A percentile compares a stretch with the other conserved stretches of the same genome.
phyloP scores from a whole-genome alignment of 2,797 vertebrate genomes.

The Molossus molossus region DNA sequence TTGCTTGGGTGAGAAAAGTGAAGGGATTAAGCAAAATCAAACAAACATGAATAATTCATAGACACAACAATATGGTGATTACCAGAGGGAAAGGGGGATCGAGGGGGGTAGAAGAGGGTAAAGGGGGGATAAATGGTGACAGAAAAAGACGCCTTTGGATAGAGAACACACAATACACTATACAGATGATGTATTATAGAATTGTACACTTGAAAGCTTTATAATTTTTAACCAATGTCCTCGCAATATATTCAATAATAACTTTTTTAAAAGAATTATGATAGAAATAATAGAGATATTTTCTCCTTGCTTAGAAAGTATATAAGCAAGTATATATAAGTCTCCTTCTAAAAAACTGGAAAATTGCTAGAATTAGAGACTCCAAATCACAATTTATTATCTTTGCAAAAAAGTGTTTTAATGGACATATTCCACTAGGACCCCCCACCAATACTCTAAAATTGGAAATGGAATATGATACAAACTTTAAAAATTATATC shows the following conservation, averaged over 20 bases:
- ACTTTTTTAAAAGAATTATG: conserved; percentile 20
- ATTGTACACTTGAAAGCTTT: background rate
- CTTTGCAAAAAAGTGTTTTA: conserved; percentile 4
- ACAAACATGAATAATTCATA: too few relatives aligned
- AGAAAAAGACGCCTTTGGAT: background rate
- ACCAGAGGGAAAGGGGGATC: background rate
- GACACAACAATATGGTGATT: background rate
- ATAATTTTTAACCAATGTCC: background rate
- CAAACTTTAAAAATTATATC: conserved; percentile 20
- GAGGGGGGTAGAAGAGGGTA: background rate
- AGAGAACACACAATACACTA: too few relatives aligned
- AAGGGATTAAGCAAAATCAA: too few relatives aligned
- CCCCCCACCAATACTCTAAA: background rate
- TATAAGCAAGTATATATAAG: conserved; percentile 33
- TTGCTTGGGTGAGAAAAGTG: too few relatives aligned
- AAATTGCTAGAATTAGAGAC: conserved; percentile 37
- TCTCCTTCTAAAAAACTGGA: conserved; percentile 67
- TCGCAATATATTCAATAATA: background rate
- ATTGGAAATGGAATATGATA: conserved; percentile 44
- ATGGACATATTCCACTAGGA: background rate
- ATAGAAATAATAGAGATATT: conserved; percentile 68
- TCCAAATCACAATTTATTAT: conserved; percentile 40
- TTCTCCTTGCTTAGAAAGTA: conserved; percentile 51
- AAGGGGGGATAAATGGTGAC: background rate
- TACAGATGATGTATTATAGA: background rate